Evolutionary conservation across 1,140 invertebrate genomes (phyloP), one percentile per base, ranked within the genome.

Genomic region (Drosophila arizonae): DNA sequence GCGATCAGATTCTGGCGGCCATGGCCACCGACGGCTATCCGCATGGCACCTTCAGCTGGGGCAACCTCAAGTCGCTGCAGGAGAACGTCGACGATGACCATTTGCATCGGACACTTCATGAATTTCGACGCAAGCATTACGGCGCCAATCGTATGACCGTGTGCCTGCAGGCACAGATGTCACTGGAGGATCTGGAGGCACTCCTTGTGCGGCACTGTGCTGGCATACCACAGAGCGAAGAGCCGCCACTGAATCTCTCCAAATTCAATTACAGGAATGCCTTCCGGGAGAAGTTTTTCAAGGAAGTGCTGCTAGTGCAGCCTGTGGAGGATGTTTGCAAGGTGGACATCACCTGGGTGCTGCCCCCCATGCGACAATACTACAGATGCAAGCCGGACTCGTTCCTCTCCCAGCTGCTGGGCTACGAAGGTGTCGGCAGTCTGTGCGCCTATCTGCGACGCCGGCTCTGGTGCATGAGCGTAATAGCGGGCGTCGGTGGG

Each of bases 121-220:
- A 96, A 46, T 98, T 98, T 90, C 94, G 96, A 67, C 93, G 94
- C 78, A 92, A 95, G 45, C 95, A 97, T 92, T 99, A 99, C 85
- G 96, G 96, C 21, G 95, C 97, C 1, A 95, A 98, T 87, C 93
- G 97, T 71, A 98, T 99, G 97, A 97, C 94, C 51, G 90, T 98
- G 3, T 95, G 96, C 66, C 93, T 99, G 36, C 91, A 96, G 93
- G 96, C 96, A 3, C 94, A 95, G 90, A 93, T 97, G 78, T 93
- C 95, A 0, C 90, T 98, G 4, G 94, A 96, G 69, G 93, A 93
- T 0, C 81, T 99, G 52, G 95, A 97, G 66, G 89, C 92, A 57
- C 87, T 94, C 10, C 95, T 96, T 0, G 81, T 93, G 6, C 88
- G 93, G 13, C 94, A 93, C 86, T 95, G 96, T 93, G 93, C 92